Evolutionary conservation across 1,140 invertebrate genomes (phyloP).

Genomic region (Mactra quadrangularis): DNA sequence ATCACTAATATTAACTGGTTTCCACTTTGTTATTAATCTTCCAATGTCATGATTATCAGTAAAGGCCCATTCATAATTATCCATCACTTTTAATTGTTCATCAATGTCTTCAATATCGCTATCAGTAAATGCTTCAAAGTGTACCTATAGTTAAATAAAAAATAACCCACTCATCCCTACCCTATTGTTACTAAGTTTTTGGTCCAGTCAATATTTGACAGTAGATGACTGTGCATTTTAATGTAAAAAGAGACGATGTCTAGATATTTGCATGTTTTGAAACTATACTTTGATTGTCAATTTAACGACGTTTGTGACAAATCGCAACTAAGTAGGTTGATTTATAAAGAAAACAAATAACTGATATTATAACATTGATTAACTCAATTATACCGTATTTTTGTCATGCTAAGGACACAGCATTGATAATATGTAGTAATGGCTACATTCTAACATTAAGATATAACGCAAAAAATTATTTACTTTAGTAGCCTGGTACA

Average conservation of each 20-base stretch:
- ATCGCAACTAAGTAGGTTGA: no score
- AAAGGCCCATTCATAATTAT: conserved; percentile 60
- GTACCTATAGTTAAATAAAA: conserved; percentile 52
- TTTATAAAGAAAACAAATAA: background rate
- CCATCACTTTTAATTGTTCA: conserved; percentile 31
- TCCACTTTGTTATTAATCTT: conserved; percentile 9
- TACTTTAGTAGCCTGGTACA: no score
- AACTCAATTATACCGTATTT: background rate
- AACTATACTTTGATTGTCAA: no score
- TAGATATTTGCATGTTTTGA: no score
- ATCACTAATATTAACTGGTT: conserved; percentile 1
- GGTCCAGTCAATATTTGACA: no score
- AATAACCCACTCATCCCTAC: background rate
- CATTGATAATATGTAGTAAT: background rate
- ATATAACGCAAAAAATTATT: no score
- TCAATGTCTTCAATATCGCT: conserved; percentile 35
- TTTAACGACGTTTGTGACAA: no score
- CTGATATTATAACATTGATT: background rate
- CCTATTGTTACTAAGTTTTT: no score
- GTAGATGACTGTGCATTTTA: no score
- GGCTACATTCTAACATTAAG: no score
- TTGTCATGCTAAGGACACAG: background rate
- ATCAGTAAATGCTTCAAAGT: conserved; percentile 50
- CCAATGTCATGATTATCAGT: conserved; percentile 18
- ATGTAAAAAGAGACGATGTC: no score